phyloP scores from a whole-genome alignment of 2,888 invertebrate species.

The Xanthorhoe spadicearia region DNA sequence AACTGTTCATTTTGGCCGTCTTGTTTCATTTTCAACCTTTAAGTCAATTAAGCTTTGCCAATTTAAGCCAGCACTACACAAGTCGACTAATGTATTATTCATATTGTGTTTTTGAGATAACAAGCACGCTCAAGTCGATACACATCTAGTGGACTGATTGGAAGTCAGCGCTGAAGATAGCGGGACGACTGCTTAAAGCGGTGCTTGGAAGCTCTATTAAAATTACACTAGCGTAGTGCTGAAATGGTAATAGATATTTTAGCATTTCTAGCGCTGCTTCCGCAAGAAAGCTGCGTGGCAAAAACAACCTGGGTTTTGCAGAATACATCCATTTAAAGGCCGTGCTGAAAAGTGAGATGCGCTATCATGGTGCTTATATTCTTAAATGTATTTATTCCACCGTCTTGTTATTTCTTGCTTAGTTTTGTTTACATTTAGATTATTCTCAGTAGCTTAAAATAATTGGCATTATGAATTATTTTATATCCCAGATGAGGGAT shows the following conservation, averaged over 20 bases:
- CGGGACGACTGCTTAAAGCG: constrained; percentile 51
- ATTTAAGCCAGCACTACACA: constrained; percentile 74
- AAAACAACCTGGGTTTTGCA: constrained; percentile 18
- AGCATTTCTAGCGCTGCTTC: constrained; percentile 46
- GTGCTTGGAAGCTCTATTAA: constrained; percentile 65
- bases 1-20: constrained; percentile 54
- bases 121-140: constrained; percentile 81
- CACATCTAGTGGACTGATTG: constrained; percentile 81
- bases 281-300: constrained; percentile 20
- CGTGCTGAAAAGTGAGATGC: constrained; percentile 4
- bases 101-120: constrained; percentile 84
- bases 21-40: constrained; percentile 80
- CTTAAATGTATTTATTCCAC: neutral
- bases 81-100: constrained; percentile 82
- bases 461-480: neutral
- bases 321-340: constrained; percentile 24
- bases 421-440: neutral
- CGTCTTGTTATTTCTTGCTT: neutral
- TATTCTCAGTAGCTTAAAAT: neutral
- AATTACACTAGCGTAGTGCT: constrained; percentile 54
- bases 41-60: constrained; percentile 83
- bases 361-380: neutral
- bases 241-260: constrained; percentile 45
- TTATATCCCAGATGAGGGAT: neutral
- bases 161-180: constrained; percentile 61